Percentiles rank a stretch among this genome's conserved stretches.
Conservation (phyloP, 1,140 invertebrate genomes). For the Lepidurus couesii region DNA sequence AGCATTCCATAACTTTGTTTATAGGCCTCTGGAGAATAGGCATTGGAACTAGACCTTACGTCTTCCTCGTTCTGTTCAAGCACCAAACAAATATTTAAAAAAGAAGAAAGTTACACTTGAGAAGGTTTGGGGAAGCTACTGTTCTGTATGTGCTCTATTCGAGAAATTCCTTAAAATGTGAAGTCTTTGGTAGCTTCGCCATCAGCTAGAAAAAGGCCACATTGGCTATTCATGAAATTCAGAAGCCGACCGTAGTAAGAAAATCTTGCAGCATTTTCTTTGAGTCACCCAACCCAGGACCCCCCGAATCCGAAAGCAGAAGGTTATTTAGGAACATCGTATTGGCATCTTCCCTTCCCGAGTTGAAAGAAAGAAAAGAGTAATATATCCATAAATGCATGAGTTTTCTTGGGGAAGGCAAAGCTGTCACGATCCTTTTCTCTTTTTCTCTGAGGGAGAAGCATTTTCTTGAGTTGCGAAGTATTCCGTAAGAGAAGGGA, state of each 20-base stretch:
- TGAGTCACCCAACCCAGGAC: not conserved
- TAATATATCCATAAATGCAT: conserved; percentile 10
- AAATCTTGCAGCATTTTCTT: not conserved
- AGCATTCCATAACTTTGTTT: conserved; percentile 8
- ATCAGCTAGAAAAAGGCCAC: not conserved
- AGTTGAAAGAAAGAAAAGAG: conserved; percentile 1
- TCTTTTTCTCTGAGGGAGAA: not conserved
- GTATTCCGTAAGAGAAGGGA: conserved; percentile 1
- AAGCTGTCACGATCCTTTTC: conserved; percentile 23
- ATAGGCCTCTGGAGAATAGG: not conserved
- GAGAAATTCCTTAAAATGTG: no score
- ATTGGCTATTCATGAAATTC: not conserved
- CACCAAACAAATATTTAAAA: not conserved
- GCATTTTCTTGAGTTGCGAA: not conserved
- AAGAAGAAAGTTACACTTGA: not conserved
- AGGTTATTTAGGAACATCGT: not conserved
- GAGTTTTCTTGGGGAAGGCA: not conserved
- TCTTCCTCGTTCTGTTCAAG: not conserved
- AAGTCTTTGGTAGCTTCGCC: no score
- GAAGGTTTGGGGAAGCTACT: not conserved
- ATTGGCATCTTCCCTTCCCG: not conserved
- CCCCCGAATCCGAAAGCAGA: not conserved
- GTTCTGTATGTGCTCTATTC: not conserved
- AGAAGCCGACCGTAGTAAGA: not conserved
- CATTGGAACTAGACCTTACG: not conserved